Evolutionary conservation across 2,797 vertebrate species (phyloP), one percentile per base, ranked within the genome.

Genomic region (Leptodactylus fallax): DNA sequence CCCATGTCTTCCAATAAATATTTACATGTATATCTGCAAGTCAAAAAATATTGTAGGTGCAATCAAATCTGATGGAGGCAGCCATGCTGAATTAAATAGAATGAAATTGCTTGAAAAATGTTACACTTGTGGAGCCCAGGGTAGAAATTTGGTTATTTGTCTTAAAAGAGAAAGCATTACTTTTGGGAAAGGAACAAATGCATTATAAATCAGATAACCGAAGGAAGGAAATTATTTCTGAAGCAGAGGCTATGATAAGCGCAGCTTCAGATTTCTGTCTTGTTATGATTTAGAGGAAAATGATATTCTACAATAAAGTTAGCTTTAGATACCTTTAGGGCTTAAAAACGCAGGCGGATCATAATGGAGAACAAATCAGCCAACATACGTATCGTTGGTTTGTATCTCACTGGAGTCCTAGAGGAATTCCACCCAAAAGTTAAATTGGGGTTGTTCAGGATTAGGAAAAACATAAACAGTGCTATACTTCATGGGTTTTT

Each of bases 151-250:
- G 13, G 49, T 78, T 71, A 79, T 86, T 86, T 83, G 71, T 83
- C 71, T 85, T 76, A 85, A 89, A 89, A 77, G 67, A 51, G 49
- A 82, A 86, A 89, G 79, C 25, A 77, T 85, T 81, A 88, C 69
- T 82, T 67, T 86, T 83, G 81, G 81, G 63, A 84, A 79, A 67
- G 58, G 56, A 85, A 51, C 80, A 87, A 83, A 83, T 87, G 51
- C 25, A 79, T 78, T 77, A 83, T 65, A 87, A 83, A 77, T 87
- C 60, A 82, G 58, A 83, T 78, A 83, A 83, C 12, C 45, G 72
- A 83, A 67, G 71, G 21, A 78, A 55, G 79, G 58, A 82, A 82
- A 81, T 72, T 60, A 71, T 87, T 81, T 51, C 17, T 76, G 71
- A 85, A 77, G 83, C 83, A 47, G 71, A 85, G 56, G 71, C 69